A percentile compares a stretch with the other conserved stretches of the same genome.
These are phyloP conservation scores for Cyaniris semiargus DNA, from an alignment of 2,888 invertebrate genomes.

Conservation along the genomic window DNA sequence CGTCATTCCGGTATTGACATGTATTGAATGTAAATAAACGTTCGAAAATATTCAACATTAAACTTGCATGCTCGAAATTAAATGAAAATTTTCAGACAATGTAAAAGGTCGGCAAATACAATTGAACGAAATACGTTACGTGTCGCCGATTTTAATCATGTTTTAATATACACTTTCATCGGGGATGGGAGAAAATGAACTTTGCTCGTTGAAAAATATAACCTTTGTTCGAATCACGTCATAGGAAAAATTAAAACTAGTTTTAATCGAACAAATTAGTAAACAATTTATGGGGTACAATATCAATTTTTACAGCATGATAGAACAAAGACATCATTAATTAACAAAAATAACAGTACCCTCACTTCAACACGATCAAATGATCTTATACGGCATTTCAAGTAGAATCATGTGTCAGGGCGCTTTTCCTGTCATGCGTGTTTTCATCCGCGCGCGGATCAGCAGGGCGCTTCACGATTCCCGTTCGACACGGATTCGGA, in stretches of 20 bases:
- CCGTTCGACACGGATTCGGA: too few species aligned
- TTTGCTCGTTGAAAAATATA: neutral
- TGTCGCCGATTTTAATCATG: neutral
- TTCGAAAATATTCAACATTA: conserved; percentile 6
- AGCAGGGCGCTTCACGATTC: too few species aligned
- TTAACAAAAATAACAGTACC: too few species aligned
- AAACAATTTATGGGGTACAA: neutral
- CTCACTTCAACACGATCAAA: too few species aligned
- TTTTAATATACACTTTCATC: neutral
- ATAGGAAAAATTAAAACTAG: neutral
- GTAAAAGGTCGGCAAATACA: conserved; percentile 4
- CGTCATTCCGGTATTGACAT: neutral
- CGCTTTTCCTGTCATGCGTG: too few species aligned
- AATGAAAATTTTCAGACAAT: conserved; percentile 8
- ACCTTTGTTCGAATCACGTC: neutral
- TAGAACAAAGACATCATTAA: neutral
- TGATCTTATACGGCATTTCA: too few species aligned
- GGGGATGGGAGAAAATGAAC: neutral
- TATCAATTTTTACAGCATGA: neutral
- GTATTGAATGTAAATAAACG: conserved; percentile 14
- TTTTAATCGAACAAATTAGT: neutral
- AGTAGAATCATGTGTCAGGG: too few species aligned
- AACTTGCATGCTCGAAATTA: neutral
- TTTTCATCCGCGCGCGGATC: too few species aligned
- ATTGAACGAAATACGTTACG: conserved; percentile 10